These are phyloP conservation scores for Leiothrix lutea DNA, from an alignment of 2,113 vertebrate species.

Conservation along the genomic window DNA sequence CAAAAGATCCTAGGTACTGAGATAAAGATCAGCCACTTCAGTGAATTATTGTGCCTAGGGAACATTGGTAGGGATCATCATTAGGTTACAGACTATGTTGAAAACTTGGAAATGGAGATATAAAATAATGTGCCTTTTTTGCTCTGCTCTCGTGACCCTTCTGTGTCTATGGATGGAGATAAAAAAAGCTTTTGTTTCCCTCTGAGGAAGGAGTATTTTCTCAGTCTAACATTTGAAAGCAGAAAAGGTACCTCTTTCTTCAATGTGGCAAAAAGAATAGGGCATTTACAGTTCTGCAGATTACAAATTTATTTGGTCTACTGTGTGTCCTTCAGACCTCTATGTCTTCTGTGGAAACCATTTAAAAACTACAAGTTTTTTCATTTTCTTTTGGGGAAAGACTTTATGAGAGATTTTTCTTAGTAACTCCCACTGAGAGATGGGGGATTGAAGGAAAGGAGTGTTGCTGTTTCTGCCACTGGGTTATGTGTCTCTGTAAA, in stretches of 20 bases:
- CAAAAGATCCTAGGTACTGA: neutral
- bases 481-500: neutral
- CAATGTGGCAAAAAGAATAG: neutral
- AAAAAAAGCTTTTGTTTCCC: neutral
- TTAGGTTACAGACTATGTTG: neutral
- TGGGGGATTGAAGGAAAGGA: neutral
- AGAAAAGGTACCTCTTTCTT: neutral
- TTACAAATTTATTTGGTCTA: neutral
- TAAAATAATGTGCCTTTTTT: neutral
- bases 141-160: neutral
- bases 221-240: neutral
- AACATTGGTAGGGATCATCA: neutral
- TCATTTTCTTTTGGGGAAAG: neutral
- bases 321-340: neutral
- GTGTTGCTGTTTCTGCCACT: neutral
- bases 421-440: neutral
- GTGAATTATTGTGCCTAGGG: neutral
- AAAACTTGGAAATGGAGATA: neutral
- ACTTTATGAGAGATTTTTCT: neutral
- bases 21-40: neutral
- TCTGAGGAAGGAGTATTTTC: neutral
- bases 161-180: neutral
- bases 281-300: neutral
- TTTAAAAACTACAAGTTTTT: neutral
- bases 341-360: neutral